phyloP scores from a whole-genome alignment of 92 coral and sea anemone species.

The Diadumene lineata region DNA sequence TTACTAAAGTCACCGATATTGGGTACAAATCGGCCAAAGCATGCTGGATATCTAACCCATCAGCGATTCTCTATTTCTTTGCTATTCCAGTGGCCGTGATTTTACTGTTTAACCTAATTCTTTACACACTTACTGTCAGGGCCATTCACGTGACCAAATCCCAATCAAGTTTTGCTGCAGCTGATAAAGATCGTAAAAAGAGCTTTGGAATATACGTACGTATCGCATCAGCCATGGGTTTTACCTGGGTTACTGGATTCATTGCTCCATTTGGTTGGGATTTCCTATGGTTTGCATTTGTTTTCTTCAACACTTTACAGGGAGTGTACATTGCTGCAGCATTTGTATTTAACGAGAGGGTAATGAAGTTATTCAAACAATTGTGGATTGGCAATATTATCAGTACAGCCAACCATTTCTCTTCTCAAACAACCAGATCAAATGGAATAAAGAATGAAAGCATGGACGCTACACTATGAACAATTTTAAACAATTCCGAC shows the following conservation, averaged over 20 bases:
- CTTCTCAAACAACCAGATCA: no score
- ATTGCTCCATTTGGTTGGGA: conserved; percentile 17
- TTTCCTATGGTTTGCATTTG: conserved; percentile 37
- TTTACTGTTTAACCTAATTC: conserved; percentile 22
- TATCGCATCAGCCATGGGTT: conserved; percentile 55
- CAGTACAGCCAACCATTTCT: no score
- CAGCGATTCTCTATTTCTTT: conserved; percentile 33
- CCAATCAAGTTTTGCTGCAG: conserved; percentile 38
- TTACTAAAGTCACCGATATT: conserved; percentile 33
- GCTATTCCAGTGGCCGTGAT: conserved; percentile 40
- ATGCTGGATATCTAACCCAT: conserved; percentile 55
- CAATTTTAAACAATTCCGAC: no score
- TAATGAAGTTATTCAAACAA: no score
- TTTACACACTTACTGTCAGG: conserved; percentile 45
- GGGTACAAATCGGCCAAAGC: conserved; percentile 40
- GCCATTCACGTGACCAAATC: conserved; percentile 42
- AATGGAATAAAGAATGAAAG: no score
- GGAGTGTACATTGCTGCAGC: conserved; percentile 53
- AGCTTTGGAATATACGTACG: conserved; percentile 48
- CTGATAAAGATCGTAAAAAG: conserved; percentile 8
- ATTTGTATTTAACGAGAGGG: conserved; percentile 42
- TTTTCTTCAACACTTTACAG: conserved; percentile 25
- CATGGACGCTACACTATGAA: no score
- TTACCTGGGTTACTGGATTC: conserved; percentile 44
- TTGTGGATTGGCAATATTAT: no score